Conservation (phyloP, 2,888 invertebrate genomes). For the Sicus ferrugineus region DNA sequence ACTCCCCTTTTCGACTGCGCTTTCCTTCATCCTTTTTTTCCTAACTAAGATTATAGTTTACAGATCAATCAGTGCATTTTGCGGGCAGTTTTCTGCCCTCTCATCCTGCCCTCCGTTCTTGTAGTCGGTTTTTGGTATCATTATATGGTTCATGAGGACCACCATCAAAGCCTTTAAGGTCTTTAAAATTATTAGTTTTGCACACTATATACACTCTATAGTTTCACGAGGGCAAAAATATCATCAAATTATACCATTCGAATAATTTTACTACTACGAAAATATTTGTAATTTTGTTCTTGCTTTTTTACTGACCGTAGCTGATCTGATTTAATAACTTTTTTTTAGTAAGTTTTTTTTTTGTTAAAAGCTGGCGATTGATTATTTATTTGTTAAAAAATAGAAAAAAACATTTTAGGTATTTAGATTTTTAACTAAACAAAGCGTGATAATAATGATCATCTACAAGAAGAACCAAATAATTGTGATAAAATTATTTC, state of each 20-base stretch:
- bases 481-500: too few species aligned
- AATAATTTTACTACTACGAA: background rate
- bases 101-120: background rate
- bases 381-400: too few species aligned
- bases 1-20: background rate
- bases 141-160: conserved; percentile 46
- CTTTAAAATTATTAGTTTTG: conserved; percentile 61
- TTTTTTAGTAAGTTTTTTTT: too few species aligned
- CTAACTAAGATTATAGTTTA: conserved; percentile 41
- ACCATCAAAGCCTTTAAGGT: conserved; percentile 59
- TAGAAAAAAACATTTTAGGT: too few species aligned
- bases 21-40: background rate
- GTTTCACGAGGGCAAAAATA: background rate
- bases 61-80: conserved; percentile 42
- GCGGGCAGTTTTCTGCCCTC: conserved; percentile 11
- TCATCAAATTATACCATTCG: background rate
- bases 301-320: too few species aligned
- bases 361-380: too few species aligned
- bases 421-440: too few species aligned
- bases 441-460: too few species aligned
- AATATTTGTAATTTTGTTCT: too few species aligned
- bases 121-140: conserved; percentile 9
- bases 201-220: background rate
- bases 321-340: too few species aligned
- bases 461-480: too few species aligned